Percentiles rank a stretch among this genome's conserved stretches.
Conservation (phyloP, 1,140 invertebrate species). For the Samia ricini region DNA sequence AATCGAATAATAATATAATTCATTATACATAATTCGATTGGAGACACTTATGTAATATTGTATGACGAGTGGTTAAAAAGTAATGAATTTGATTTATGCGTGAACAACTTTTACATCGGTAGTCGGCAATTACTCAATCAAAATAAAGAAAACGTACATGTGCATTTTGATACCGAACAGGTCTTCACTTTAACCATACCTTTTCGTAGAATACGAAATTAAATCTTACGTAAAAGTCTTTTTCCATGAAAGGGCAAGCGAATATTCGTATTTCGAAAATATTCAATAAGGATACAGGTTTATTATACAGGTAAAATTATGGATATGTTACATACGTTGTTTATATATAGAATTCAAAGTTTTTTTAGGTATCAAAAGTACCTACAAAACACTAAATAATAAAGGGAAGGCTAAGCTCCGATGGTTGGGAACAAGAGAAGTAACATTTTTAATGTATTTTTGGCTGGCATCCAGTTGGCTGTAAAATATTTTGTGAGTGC, state of each 20-base stretch:
- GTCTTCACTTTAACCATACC: background rate
- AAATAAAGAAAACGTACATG: background rate
- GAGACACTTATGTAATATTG: background rate
- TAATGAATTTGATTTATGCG: constrained; percentile 5
- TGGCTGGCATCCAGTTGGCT: background rate
- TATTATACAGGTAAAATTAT: background rate
- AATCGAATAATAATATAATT: background rate
- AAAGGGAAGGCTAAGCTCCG: too few relatives aligned
- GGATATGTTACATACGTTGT: too few relatives aligned
- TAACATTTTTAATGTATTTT: background rate
- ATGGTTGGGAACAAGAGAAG: background rate
- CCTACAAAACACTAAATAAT: too few relatives aligned
- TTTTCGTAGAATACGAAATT: background rate
- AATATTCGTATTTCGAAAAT: background rate
- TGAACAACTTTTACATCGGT: constrained; percentile 5
- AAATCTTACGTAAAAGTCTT: constrained; percentile 12
- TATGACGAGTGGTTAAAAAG: background rate
- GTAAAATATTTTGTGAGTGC: background rate
- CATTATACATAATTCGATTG: background rate
- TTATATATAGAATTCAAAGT: too few relatives aligned
- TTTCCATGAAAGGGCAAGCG: constrained; percentile 6
- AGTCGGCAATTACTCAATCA: background rate
- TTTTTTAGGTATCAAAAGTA: too few relatives aligned
- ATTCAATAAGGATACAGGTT: background rate
- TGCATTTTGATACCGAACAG: background rate